Percentiles rank a stretch among this genome's conserved stretches.
Evolutionary conservation across 1,140 invertebrate species (phyloP).

Genomic region (Saccostrea echinata): DNA sequence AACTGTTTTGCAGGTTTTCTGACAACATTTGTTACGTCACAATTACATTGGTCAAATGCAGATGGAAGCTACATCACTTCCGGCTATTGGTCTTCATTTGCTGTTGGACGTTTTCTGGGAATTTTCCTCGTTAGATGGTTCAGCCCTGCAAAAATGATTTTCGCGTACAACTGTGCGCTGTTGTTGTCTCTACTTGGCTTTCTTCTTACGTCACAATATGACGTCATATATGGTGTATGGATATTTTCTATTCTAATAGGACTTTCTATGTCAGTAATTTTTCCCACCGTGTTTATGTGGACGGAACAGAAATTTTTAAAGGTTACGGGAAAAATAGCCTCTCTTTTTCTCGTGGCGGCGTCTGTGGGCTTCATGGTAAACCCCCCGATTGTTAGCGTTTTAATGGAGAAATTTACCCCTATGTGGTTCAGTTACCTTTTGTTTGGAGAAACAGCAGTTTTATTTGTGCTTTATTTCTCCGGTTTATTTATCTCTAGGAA

Average conservation of each 20-base stretch:
- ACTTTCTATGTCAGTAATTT: constrained; percentile 62
- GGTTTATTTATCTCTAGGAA: constrained; percentile 32
- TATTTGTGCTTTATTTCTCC: constrained; percentile 41
- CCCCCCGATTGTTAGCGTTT: constrained; percentile 62
- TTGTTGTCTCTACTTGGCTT: constrained; percentile 54
- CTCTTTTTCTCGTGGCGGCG: constrained; percentile 61
- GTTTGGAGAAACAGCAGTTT: constrained; percentile 54
- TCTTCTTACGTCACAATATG: constrained; percentile 51
- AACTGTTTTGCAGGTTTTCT: constrained; percentile 64
- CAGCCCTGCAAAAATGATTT: constrained; percentile 55
- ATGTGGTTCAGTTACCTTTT: constrained; percentile 67
- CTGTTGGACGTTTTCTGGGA: constrained; percentile 59
- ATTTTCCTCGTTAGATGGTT: constrained; percentile 60
- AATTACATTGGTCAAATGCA: constrained; percentile 63
- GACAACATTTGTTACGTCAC: constrained; percentile 58
- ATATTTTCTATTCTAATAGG: constrained; percentile 58
- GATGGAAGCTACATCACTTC: constrained; percentile 60
- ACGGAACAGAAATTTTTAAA: constrained; percentile 60
- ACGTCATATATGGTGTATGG: constrained; percentile 62
- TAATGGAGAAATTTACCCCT: constrained; percentile 63
- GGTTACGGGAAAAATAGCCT: constrained; percentile 65
- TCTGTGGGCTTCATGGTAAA: constrained; percentile 60
- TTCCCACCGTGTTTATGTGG: constrained; percentile 67
- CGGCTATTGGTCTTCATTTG: constrained; percentile 65
- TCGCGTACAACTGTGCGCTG: constrained; percentile 46